phyloP scores from a whole-genome alignment of 1,140 invertebrate species.

The Sitobion miscanthi region DNA sequence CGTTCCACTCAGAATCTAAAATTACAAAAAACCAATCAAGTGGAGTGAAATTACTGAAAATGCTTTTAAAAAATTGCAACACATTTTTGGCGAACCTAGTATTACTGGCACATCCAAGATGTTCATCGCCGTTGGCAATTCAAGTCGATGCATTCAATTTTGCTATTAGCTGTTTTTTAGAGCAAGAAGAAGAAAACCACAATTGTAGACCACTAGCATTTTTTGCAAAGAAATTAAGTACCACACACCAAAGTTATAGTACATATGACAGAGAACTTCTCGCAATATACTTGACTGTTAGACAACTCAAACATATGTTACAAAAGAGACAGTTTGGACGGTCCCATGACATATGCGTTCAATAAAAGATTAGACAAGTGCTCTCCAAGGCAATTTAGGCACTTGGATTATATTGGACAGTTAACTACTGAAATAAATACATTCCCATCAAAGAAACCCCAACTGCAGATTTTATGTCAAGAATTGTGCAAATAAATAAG shows the following conservation, averaged over 20 bases:
- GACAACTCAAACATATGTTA: constrained; percentile 63
- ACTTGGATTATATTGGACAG: not conserved
- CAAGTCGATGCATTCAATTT: constrained; percentile 59
- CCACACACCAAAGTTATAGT: constrained; percentile 61
- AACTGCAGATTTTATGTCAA: no score
- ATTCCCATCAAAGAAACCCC: no score
- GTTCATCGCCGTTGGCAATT: not conserved
- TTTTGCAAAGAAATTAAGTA: constrained; percentile 62
- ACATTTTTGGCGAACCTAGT: constrained; percentile 59
- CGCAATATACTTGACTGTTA: constrained; percentile 63
- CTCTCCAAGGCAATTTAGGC: not conserved
- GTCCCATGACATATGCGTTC: constrained; percentile 61
- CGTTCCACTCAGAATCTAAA: no score
- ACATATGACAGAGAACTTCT: constrained; percentile 65
- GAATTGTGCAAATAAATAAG: no score
- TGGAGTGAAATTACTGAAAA: constrained; percentile 1
- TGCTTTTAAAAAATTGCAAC: constrained; percentile 59
- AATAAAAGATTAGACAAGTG: not conserved
- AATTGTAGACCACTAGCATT: constrained; percentile 61
- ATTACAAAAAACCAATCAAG: constrained; percentile 33
- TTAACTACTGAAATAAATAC: not conserved
- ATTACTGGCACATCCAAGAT: constrained; percentile 49
- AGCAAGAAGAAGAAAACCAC: constrained; percentile 29
- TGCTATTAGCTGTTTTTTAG: constrained; percentile 60
- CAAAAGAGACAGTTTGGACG: constrained; percentile 63